Evolutionary conservation across 2,797 vertebrate genomes (phyloP), one percentile per base, ranked within the genome.

Genomic region (Sphenodon punctatus): DNA sequence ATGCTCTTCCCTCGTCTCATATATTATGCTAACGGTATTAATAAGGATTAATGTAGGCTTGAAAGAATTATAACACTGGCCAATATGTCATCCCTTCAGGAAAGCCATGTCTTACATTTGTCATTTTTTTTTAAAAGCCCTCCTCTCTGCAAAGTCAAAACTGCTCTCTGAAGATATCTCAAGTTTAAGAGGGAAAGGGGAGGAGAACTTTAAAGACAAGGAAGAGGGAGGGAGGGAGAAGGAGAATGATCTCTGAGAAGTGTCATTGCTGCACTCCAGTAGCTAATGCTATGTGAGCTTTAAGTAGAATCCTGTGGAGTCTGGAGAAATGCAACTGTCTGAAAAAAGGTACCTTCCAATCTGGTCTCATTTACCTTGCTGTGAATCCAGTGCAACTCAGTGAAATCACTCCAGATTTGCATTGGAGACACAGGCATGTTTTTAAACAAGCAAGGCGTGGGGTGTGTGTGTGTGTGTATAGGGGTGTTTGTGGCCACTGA

Each of bases 301-400:
- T 67, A 23, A 0, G 0, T 20, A 45, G 2, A 77, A 79, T 80
- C 86, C 76, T 88, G 79, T 80, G 88, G 86, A n/a, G n/a, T n/a
- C n/a, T n/a, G n/a, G n/a, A n/a, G 92, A 90, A 91, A 75, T 1
- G 0, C 12, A 27, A 89, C 51, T 17, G 73, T 70, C 66, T 76
- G n/a, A 86, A 58, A 41, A 90, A 78, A 4, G 0, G 30, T 48
- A 86, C 66, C 71, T 70, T 84, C 80, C 84, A 82, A 91, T 87
- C 84, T 90, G 68, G 82, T 83, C 65, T 70, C 85, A 89, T 89
- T 90, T 91, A 86, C 74, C 80, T 88, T 81, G 78, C 74, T 78
- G 55, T 78, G 89, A 88, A 81, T 91, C 82, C 81, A 76, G 67
- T 66, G 32, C 36, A 85, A 73, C 63, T 23, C 46, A 55, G 39